A percentile compares a stretch with the other conserved stretches of the same genome.
Conservation (phyloP, 1,140 invertebrate species). For the Platorchestia sp. region DNA sequence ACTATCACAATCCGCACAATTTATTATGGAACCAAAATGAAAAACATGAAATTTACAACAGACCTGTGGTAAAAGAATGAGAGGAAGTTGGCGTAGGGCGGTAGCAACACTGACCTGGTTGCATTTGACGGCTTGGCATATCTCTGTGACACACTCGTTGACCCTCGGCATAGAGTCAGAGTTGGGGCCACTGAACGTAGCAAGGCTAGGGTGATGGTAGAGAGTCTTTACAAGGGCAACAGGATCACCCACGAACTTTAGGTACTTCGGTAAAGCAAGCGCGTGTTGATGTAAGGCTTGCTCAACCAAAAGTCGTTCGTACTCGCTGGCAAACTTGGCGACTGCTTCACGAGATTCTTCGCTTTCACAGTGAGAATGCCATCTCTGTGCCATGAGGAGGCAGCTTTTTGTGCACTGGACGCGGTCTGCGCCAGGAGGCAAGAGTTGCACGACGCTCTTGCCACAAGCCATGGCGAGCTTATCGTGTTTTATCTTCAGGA, state of each 20-base stretch:
- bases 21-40: not conserved
- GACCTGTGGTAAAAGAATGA: no score
- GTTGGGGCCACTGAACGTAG: conserved; percentile 56
- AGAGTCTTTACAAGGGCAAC: conserved; percentile 58
- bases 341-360: conserved; percentile 53
- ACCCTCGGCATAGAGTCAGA: conserved; percentile 61
- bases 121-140: conserved; percentile 57
- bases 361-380: conserved; percentile 15
- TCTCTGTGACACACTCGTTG: conserved; percentile 61
- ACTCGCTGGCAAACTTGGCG: conserved; percentile 47
- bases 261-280: conserved; percentile 59
- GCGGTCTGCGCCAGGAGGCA: conserved; percentile 64
- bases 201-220: conserved; percentile 62
- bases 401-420: conserved; percentile 60
- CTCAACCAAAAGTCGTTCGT: conserved; percentile 62
- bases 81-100: no score
- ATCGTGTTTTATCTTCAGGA: conserved; percentile 60
- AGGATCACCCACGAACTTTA: conserved; percentile 59
- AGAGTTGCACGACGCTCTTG: conserved; percentile 62
- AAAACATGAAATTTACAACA: not conserved
- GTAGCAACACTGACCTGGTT: conserved; percentile 56
- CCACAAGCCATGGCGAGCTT: conserved; percentile 63
- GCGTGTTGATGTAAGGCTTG: conserved; percentile 63
- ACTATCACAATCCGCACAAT: not conserved
- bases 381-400: conserved; percentile 60